These are phyloP conservation scores for Eueremaeus valkanovi DNA, from an alignment of 2,888 invertebrate species.

Conservation along the genomic window DNA sequence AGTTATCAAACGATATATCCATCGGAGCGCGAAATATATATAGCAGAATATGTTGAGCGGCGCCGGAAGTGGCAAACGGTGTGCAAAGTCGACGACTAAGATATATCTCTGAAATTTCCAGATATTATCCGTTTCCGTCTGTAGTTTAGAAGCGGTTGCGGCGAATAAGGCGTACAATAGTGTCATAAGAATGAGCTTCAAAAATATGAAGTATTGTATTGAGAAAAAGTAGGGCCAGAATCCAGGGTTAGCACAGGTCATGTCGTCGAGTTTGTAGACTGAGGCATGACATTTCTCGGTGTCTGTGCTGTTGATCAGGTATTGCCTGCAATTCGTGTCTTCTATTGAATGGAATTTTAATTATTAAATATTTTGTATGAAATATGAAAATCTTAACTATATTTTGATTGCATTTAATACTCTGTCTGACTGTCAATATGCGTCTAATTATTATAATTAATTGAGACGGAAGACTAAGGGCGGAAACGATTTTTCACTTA, in stretches of 20 bases:
- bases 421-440: no score
- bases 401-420: no score
- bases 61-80: slow-evolving; percentile 51
- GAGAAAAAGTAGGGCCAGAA: slow-evolving; percentile 48
- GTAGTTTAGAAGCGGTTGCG: slow-evolving; percentile 46
- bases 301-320: not conserved
- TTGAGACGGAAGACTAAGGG: no score
- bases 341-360: no score
- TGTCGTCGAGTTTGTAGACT: slow-evolving; percentile 5
- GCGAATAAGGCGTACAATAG: slow-evolving; percentile 52
- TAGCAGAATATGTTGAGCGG: slow-evolving; percentile 50
- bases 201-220: slow-evolving; percentile 50
- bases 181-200: slow-evolving; percentile 52
- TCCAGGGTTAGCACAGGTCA: slow-evolving; percentile 46
- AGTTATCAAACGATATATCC: slow-evolving; percentile 23
- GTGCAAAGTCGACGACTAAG: slow-evolving; percentile 51
- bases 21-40: slow-evolving; percentile 42
- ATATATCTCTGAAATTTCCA: slow-evolving; percentile 53
- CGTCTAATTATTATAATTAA: no score
- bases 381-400: no score
- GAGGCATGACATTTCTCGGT: not conserved
- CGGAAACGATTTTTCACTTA: no score
- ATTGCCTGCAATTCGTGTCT: no score
- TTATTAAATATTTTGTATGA: no score
- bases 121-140: slow-evolving; percentile 51